Evolutionary conservation across 2,888 invertebrate species (phyloP), one percentile per base, ranked within the genome.

Genomic region (Allacma fusca): DNA sequence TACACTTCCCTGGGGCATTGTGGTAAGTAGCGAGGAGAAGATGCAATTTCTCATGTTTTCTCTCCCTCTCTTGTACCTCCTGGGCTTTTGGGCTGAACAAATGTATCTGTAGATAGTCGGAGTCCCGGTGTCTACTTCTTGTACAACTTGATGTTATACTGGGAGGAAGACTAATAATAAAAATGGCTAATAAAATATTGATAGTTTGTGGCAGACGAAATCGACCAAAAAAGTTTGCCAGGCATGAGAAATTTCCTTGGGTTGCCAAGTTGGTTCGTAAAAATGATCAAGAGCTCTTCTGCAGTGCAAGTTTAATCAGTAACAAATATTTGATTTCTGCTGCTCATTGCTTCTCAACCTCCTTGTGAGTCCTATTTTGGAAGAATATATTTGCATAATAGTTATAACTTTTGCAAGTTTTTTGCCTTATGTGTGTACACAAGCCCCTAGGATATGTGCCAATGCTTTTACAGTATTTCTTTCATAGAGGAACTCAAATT

Each of bases 331-430:
- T 76, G 24, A 12, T 76, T n/a, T 70, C 76, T 12, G 71, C 70
- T 12, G n/a, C 70, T n/a, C 76, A 76, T 43, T 76, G 76, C 65
- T 76, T 76, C 29, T 24, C n/a, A n/a, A n/a, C 69, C 50, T 28
- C 21, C 34, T 34, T 12, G 68, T 76, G 44, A 67, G 28, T 40
- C 21, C 40, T 16, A 26, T 0, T 24, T 16, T 62, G 21, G 19
- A 2, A 50, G 2, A 9, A 7, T 34, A 34, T 9, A 34, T 34
- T 7, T 34, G 34, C 4, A 34, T 7, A 34, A 34, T 34, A 34
- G 5, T 50, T 19, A 12, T 50, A 5, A 50, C 50, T 50, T n/a
- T 50, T n/a, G 5, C 1, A 50, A 1, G 2, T 50, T 64, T 16
- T 23, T 19, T 21, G 2, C 2, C 24, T n/a, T n/a, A n/a, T n/a